phyloP scores from a whole-genome alignment of 2,113 vertebrate genomes.

The Struthio camelus region DNA sequence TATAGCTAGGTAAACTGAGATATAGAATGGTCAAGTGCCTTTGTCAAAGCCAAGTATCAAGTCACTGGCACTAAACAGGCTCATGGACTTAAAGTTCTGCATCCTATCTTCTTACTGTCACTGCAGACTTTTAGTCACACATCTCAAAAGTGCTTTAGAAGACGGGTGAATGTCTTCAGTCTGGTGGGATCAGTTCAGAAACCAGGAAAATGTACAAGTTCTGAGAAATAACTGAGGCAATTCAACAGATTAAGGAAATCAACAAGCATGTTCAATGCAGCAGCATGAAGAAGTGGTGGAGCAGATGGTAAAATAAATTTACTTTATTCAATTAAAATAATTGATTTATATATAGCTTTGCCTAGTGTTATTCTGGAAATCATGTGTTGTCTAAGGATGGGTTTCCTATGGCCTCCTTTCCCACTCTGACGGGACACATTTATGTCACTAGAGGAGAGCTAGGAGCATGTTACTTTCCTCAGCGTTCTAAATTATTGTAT shows the following conservation, averaged over 20 bases:
- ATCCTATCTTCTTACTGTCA: not conserved
- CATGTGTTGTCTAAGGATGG: not conserved
- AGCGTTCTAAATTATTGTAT: not conserved
- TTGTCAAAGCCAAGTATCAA: not conserved
- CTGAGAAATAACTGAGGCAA: not conserved
- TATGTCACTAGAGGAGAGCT: not conserved
- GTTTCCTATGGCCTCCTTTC: not conserved
- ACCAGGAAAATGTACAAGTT: not conserved
- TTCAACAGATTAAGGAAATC: not conserved
- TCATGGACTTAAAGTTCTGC: not conserved
- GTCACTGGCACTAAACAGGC: not conserved
- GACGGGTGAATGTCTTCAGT: not conserved
- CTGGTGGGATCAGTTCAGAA: not conserved
- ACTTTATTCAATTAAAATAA: not conserved
- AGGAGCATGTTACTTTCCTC: not conserved
- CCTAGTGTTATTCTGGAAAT: not conserved
- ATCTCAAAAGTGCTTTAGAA: not conserved
- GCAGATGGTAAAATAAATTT: not conserved
- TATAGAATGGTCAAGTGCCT: not conserved
- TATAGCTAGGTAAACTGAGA: not conserved
- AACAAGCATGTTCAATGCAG: not conserved
- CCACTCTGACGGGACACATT: not conserved
- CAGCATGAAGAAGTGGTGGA: not conserved
- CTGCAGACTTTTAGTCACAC: not conserved
- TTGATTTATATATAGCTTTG: not conserved